phyloP scores from a whole-genome alignment of 2,113 vertebrate species.

The Vidua chalybeata region DNA sequence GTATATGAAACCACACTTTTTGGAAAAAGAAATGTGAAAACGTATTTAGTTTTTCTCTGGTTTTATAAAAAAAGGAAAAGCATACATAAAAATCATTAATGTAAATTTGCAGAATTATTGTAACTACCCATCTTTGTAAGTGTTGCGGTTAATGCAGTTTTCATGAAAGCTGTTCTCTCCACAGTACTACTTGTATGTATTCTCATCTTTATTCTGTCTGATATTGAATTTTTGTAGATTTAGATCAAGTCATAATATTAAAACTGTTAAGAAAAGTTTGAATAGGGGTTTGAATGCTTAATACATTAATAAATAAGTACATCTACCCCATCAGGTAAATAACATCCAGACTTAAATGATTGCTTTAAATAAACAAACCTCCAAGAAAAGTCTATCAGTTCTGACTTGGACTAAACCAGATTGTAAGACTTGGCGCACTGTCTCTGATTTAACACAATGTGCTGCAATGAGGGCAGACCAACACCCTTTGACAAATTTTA shows the following conservation, averaged over 20 bases:
- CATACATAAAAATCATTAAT: neutral
- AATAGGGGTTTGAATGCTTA: neutral
- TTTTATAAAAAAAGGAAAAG: neutral
- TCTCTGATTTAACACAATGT: neutral
- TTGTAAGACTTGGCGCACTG: neutral
- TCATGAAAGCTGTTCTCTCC: neutral
- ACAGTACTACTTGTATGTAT: neutral
- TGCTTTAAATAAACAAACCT: neutral
- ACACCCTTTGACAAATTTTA: neutral
- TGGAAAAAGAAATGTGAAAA: neutral
- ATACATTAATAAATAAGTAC: neutral
- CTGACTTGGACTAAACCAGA: neutral
- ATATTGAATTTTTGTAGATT: neutral
- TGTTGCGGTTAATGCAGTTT: neutral
- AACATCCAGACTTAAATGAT: neutral
- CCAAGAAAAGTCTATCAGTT: neutral
- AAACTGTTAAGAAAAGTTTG: neutral
- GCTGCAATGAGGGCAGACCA: neutral
- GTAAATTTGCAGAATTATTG: neutral
- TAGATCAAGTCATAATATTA: neutral
- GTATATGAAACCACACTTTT: neutral
- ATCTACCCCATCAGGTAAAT: too few relatives aligned
- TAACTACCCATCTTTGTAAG: neutral
- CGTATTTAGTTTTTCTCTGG: neutral
- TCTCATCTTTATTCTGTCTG: neutral